A percentile compares a stretch with the other conserved stretches of the same genome.
Evolutionary conservation across 2,888 invertebrate genomes (phyloP).

Genomic region (Amblyjoppa proteus): DNA sequence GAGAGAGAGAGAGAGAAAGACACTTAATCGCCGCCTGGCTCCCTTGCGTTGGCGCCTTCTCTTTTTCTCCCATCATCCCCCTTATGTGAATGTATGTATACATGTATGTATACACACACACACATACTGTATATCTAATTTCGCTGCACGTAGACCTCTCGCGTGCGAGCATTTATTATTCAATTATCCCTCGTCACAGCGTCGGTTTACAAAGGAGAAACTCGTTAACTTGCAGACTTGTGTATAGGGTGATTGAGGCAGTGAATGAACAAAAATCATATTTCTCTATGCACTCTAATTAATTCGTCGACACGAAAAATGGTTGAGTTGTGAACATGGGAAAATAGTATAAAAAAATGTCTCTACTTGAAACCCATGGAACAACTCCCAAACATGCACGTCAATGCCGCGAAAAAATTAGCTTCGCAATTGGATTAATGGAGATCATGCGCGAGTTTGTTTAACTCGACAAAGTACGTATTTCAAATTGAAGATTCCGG

Average conservation of each 20-base stretch:
- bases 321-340: too few species aligned
- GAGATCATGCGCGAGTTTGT: not conserved
- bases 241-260: not conserved
- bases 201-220: constrained; percentile 67
- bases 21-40: constrained; percentile 22
- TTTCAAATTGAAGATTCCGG: constrained; percentile 3
- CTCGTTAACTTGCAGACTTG: constrained; percentile 51
- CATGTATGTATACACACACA: not conserved
- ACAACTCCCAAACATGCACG: too few species aligned
- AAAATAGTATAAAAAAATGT: too few species aligned
- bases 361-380: too few species aligned
- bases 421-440: not conserved
- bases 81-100: not conserved
- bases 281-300: too few species aligned
- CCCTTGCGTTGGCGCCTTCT: constrained; percentile 32
- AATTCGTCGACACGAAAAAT: too few species aligned
- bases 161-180: constrained; percentile 70
- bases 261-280: not conserved
- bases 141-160: constrained; percentile 39
- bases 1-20: not conserved
- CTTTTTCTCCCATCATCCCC: constrained; percentile 25
- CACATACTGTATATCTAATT: constrained; percentile 1
- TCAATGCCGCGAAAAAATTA: not conserved
- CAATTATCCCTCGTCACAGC: constrained; percentile 70
- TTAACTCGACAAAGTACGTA: not conserved